phyloP scores from a whole-genome alignment of 1,140 invertebrate species.

The Triops cancriformis region DNA sequence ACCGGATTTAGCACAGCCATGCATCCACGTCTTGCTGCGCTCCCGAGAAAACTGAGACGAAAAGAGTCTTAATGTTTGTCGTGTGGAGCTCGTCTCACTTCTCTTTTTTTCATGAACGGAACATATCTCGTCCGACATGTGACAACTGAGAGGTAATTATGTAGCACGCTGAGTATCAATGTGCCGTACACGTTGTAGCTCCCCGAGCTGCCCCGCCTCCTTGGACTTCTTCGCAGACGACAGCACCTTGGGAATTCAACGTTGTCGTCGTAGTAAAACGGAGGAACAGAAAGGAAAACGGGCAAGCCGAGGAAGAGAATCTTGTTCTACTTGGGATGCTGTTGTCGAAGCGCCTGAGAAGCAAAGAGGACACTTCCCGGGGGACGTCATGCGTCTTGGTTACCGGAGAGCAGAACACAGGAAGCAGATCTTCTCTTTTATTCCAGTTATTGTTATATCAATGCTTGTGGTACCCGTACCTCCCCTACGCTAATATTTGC shows the following conservation, averaged over 20 bases:
- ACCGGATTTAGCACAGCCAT: slow-evolving; percentile 2
- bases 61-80: background rate
- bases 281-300: too few species aligned
- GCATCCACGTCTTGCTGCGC: background rate
- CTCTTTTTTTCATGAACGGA: background rate
- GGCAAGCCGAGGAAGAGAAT: too few species aligned
- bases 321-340: too few species aligned
- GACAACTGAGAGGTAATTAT: background rate
- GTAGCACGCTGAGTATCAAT: background rate
- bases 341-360: too few species aligned
- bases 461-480: too few species aligned
- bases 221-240: background rate
- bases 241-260: background rate
- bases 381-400: too few species aligned
- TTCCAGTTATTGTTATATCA: too few species aligned
- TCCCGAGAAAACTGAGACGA: background rate
- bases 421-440: too few species aligned
- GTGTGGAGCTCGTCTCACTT: background rate
- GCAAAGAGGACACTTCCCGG: too few species aligned
- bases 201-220: background rate
- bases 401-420: too few species aligned
- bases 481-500: too few species aligned
- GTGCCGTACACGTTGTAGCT: background rate
- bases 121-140: background rate
- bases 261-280: too few species aligned